A percentile compares a stretch with the other conserved stretches of the same genome.
phyloP scores from a whole-genome alignment of 2,113 vertebrate species.

The Poicephalus gulielmi region DNA sequence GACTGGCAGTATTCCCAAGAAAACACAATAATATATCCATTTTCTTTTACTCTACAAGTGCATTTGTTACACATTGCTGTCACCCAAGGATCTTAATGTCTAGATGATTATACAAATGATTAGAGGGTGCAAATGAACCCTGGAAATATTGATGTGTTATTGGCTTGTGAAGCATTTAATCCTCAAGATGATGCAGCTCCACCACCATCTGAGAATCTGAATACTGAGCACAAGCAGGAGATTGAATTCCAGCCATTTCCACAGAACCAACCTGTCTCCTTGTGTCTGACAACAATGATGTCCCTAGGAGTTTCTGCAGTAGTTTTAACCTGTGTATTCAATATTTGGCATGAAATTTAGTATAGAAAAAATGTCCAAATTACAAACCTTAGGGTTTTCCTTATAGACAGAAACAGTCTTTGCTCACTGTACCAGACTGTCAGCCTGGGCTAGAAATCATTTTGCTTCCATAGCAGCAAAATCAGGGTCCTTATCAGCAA shows the following conservation, averaged over 20 bases:
- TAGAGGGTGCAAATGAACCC: neutral
- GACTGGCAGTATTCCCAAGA: neutral
- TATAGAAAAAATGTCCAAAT: neutral
- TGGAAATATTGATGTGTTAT: neutral
- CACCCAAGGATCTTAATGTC: neutral
- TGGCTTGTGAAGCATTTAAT: neutral
- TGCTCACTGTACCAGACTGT: accelerated
- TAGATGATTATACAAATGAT: neutral
- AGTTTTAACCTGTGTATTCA: neutral
- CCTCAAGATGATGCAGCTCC: neutral
- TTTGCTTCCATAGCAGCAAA: neutral
- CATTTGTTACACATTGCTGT: neutral
- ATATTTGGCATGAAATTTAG: neutral
- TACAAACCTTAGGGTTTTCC: neutral
- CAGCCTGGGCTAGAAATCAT: neutral
- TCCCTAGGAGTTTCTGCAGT: neutral
- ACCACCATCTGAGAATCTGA: accelerated
- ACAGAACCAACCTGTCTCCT: neutral
- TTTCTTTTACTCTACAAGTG: neutral
- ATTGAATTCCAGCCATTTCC: accelerated
- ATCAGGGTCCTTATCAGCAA: neutral
- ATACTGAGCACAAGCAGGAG: neutral
- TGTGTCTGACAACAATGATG: neutral
- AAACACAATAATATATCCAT: neutral
- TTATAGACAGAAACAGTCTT: neutral